Evolutionary conservation across 2,797 vertebrate genomes (phyloP), one percentile per base, ranked within the genome.

Genomic region (Trematocara caparti): DNA sequence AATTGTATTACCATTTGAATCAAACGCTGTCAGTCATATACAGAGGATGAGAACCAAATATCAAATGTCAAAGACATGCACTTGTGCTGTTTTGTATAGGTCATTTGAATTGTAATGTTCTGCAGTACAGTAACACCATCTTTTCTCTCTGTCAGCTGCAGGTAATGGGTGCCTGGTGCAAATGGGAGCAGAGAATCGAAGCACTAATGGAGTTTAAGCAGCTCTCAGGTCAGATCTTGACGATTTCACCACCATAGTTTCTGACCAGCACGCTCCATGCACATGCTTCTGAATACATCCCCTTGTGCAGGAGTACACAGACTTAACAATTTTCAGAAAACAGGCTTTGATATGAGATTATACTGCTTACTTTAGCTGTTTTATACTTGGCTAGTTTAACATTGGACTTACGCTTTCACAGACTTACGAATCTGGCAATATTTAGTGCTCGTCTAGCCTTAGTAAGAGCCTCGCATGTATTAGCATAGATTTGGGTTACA

Each of bases 141-240:
- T 71, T 84, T 74, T 69, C n/a, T 74, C 12, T 38, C 14, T 59
- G 8, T 50, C 66, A 82, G 80, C 48, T 81, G 62, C 27, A 11
- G 64, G 21, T 50, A 73, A 75, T 34, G 21, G 49, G 14, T 48
- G 2, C 53, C 48, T 71, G 21, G 32, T 69, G 17, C 48, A 48
- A 64, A 80, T 48, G 38, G 49, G 75, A 76, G 24, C 57, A 48
- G 59, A 59, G 71, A 76, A 75, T 48, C n/a, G 73, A 84, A 73
- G 24, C 15, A 76, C 38, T 62, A 55, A 74, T 71, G 45, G 74
- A 74, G 59, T 32, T 11, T 66, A 50, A 80, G 55, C 62, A 55
- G 30, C 71, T 17, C 57, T 85, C 75, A 85, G 75, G 73, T 86
- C 59, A 88, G 79, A 34, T 19, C 45, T 64, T 53, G 5, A 89